Percentiles rank a stretch among this genome's conserved stretches.
These are phyloP conservation scores for Eidolon helvum DNA, from an alignment of 2,113 vertebrate species.

Conservation along the genomic window DNA sequence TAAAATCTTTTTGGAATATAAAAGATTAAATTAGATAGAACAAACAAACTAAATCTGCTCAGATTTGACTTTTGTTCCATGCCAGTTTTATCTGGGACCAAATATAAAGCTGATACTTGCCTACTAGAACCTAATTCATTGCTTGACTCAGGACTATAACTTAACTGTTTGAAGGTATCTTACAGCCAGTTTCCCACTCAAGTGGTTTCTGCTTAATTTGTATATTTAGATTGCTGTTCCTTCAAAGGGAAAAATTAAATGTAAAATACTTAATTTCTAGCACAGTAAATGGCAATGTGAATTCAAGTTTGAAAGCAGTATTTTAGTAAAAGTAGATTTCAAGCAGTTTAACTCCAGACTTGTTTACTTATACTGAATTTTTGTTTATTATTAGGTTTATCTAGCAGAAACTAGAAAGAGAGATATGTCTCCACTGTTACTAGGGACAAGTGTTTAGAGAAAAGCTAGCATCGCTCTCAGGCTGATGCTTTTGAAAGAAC, in stretches of 20 bases:
- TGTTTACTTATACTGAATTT: neutral
- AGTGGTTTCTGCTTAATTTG: neutral
- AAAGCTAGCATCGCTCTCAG: neutral
- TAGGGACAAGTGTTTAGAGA: neutral
- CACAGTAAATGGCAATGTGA: neutral
- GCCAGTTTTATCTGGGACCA: neutral
- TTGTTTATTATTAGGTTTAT: neutral
- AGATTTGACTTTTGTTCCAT: neutral
- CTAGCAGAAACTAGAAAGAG: neutral
- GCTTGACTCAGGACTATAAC: neutral
- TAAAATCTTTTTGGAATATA: neutral
- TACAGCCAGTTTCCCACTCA: neutral
- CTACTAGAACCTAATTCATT: neutral
- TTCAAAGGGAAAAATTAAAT: neutral
- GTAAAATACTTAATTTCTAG: neutral
- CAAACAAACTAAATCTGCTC: neutral
- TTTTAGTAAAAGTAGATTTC: conserved; percentile 31
- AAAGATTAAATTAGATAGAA: neutral
- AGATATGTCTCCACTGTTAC: neutral
- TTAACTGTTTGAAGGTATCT: neutral
- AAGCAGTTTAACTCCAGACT: neutral
- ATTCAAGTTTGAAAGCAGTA: neutral
- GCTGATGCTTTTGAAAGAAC: neutral
- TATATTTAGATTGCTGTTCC: neutral
- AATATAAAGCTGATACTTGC: neutral